Evolutionary conservation across 35 echinoderm and acorn worm species (phyloP).

Genomic region (Apostichopus parvimensis): DNA sequence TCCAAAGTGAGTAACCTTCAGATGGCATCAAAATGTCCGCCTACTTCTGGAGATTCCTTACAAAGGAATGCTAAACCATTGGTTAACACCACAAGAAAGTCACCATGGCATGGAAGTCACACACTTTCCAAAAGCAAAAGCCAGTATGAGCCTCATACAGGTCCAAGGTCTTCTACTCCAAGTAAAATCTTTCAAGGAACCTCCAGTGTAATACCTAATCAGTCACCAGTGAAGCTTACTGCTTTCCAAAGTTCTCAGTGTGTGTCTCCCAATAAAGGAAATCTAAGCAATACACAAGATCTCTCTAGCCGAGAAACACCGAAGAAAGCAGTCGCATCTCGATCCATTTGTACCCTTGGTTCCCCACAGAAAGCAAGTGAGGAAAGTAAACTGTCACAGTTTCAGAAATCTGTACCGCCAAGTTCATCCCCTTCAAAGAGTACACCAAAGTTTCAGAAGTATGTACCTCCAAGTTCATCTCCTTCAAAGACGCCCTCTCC

Average conservation of each 20-base stretch:
- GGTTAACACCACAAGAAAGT: too few relatives aligned
- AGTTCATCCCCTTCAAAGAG: background rate
- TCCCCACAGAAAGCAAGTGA: background rate
- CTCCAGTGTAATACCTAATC: too few relatives aligned
- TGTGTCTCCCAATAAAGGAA: too few relatives aligned
- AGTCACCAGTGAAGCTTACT: too few relatives aligned
- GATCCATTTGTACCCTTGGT: background rate
- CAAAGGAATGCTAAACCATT: too few relatives aligned
- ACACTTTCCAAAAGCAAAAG: too few relatives aligned
- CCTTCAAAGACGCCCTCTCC: background rate
- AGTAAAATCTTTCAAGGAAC: too few relatives aligned
- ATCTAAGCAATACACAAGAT: too few relatives aligned
- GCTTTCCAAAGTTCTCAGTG: too few relatives aligned
- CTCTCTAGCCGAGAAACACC: background rate
- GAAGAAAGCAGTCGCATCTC: background rate
- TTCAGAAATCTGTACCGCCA: background rate
- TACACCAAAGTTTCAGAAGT: background rate
- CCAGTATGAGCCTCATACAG: too few relatives aligned
- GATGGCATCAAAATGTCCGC: background rate
- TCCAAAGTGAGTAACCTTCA: background rate
- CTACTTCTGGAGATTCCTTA: background rate
- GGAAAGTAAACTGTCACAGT: background rate
- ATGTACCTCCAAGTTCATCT: background rate
- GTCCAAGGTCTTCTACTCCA: too few relatives aligned
- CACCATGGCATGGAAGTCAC: too few relatives aligned